A percentile compares a stretch with the other conserved stretches of the same genome.
Evolutionary conservation across 2,797 vertebrate genomes (phyloP).

Genomic region (Streptopelia turtur): DNA sequence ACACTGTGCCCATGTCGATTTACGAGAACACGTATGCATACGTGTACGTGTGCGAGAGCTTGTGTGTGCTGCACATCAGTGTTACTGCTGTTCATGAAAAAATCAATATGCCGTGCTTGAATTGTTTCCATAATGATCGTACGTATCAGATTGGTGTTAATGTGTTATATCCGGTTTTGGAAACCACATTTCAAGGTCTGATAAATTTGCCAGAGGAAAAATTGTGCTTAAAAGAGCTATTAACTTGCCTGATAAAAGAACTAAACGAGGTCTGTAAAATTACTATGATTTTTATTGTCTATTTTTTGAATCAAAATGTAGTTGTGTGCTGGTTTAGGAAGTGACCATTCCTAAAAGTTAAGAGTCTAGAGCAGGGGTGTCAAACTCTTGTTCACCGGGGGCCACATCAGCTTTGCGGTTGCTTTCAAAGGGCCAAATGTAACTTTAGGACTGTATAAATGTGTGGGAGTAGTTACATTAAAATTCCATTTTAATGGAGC

Average conservation of each 20-base stretch:
- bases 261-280: neutral
- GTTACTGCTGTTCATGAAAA: neutral
- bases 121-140: constrained; percentile 26
- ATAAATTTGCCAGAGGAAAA: constrained; percentile 12
- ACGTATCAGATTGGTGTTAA: constrained; percentile 23
- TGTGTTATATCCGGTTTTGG: constrained; percentile 31
- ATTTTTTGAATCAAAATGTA: neutral
- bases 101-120: neutral
- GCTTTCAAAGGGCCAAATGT: too few relatives aligned
- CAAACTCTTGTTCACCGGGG: too few relatives aligned
- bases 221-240: neutral
- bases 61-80: neutral
- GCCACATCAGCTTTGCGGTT: too few relatives aligned
- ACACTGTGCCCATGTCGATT: neutral
- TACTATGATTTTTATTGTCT: neutral
- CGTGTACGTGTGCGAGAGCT: neutral
- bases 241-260: constrained; percentile 12
- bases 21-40: constrained; percentile 71
- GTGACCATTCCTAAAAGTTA: neutral
- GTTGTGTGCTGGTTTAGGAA: neutral
- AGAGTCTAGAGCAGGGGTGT: neutral
- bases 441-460: too few relatives aligned
- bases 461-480: too few relatives aligned
- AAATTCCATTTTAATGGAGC: neutral
- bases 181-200: constrained; percentile 51